Evolutionary conservation across 2,888 invertebrate species (phyloP).

Genomic region (Eupithecia tripunctaria): DNA sequence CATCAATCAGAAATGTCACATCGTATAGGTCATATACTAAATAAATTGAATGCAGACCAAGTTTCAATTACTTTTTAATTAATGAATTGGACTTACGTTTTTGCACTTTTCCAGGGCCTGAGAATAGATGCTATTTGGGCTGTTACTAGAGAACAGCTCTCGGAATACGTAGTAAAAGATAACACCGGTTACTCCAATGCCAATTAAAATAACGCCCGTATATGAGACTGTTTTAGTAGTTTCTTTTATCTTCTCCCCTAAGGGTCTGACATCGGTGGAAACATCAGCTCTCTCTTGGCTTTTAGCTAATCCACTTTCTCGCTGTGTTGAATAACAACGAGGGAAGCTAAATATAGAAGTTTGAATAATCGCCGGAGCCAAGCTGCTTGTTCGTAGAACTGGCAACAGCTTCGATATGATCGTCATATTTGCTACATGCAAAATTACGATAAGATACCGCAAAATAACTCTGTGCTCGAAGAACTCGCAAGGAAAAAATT

Average conservation of each 20-base stretch:
- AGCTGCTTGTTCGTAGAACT: conserved; percentile 57
- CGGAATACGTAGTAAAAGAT: conserved; percentile 93
- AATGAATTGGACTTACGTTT: conserved; percentile 70
- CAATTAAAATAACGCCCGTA: conserved; percentile 91
- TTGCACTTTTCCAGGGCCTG: conserved; percentile 90
- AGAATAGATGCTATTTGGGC: conserved; percentile 93
- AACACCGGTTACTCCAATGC: conserved; percentile 91
- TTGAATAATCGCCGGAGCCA: conserved; percentile 56
- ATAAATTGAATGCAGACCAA: background rate
- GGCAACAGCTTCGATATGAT: conserved; percentile 73
- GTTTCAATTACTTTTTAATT: background rate
- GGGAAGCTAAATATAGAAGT: conserved; percentile 54
- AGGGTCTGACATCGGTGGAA: conserved; percentile 85
- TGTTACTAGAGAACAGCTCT: conserved; percentile 94
- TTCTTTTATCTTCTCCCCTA: conserved; percentile 93
- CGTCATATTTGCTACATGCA: conserved; percentile 57
- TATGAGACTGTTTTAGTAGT: conserved; percentile 95
- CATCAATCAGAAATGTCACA: conserved; percentile 28
- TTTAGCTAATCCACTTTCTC: conserved; percentile 65
- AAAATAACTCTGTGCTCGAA: background rate
- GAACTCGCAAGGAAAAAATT: background rate
- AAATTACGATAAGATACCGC: background rate
- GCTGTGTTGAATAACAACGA: conserved; percentile 64
- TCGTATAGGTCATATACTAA: conserved; percentile 32
- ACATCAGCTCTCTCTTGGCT: conserved; percentile 72